A percentile compares a stretch with the other conserved stretches of the same genome.
These are phyloP conservation scores for Podotricha telesiphe DNA, from an alignment of 2,888 invertebrate genomes.

Conservation along the genomic window DNA sequence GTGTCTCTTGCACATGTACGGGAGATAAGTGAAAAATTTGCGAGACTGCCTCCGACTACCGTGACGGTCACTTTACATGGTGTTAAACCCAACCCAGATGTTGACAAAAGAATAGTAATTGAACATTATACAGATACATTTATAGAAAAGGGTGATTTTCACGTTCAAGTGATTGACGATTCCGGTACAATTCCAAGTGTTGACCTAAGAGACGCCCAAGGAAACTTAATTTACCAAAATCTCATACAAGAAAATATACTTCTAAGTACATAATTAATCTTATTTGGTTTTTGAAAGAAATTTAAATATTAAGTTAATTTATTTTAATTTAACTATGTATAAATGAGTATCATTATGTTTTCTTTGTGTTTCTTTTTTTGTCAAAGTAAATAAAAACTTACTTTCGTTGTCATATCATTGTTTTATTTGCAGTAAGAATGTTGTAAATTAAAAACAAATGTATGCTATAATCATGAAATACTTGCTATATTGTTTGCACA, in stretches of 20 bases:
- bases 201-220: conserved; percentile 59
- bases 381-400: not conserved
- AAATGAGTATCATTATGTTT: not conserved
- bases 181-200: conserved; percentile 56
- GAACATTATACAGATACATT: conserved; percentile 59
- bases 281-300: not conserved
- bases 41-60: conserved; percentile 78
- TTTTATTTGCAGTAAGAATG: not conserved
- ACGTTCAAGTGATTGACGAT: conserved; percentile 58
- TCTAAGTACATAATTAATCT: conserved; percentile 34
- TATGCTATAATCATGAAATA: not conserved
- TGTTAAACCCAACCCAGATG: conserved; percentile 59
- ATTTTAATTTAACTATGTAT: conserved; percentile 8
- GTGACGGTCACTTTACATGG: conserved; percentile 76
- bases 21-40: conserved; percentile 77
- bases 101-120: conserved; percentile 58
- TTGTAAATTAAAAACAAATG: not conserved
- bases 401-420: not conserved
- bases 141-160: conserved; percentile 64
- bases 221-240: conserved; percentile 59
- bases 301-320: conserved; percentile 18
- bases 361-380: not conserved
- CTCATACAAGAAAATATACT: conserved; percentile 59
- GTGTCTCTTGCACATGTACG: conserved; percentile 73
- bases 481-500: not conserved